phyloP scores from a whole-genome alignment of 2,113 vertebrate species.

The Thamnaconus septentrionalis region DNA sequence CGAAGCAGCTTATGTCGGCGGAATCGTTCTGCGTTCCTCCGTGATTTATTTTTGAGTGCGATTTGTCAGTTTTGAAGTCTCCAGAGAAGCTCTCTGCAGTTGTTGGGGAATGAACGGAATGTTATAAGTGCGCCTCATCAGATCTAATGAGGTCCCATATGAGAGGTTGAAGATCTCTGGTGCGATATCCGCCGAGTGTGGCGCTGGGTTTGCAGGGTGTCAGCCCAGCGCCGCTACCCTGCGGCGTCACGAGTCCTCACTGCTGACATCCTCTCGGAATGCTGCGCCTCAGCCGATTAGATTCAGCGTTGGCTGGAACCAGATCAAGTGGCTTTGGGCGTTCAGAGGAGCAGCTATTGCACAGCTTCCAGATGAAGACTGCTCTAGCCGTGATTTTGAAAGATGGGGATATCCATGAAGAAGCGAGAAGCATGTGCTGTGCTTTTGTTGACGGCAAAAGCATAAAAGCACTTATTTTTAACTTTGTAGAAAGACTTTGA shows the following conservation, averaged over 20 bases:
- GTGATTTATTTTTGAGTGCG: not conserved
- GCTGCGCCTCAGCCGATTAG: slow-evolving; percentile 33
- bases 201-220: slow-evolving; percentile 20
- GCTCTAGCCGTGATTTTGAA: slow-evolving; percentile 35
- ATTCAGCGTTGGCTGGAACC: slow-evolving; percentile 46
- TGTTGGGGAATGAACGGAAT: slow-evolving; percentile 19
- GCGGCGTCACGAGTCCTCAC: slow-evolving; percentile 13
- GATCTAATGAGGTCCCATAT: slow-evolving; percentile 42
- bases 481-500: too few species aligned
- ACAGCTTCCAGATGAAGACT: slow-evolving; percentile 12
- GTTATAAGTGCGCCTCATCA: slow-evolving; percentile 42
- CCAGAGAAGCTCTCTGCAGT: slow-evolving; percentile 26
- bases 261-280: slow-evolving; percentile 35
- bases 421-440: too few species aligned
- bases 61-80: slow-evolving; percentile 11
- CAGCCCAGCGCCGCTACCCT: slow-evolving; percentile 33
- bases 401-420: slow-evolving; percentile 1
- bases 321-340: slow-evolving; percentile 41
- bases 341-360: slow-evolving; percentile 31
- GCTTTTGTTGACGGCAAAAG: too few species aligned
- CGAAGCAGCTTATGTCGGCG: slow-evolving; percentile 4
- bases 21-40: slow-evolving; percentile 2
- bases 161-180: slow-evolving; percentile 48
- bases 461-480: too few species aligned
- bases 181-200: slow-evolving; percentile 40